Percentiles rank a stretch among this genome's conserved stretches.
phyloP scores from a whole-genome alignment of 2,113 vertebrate genomes.

The Phrynosoma platyrhinos region DNA sequence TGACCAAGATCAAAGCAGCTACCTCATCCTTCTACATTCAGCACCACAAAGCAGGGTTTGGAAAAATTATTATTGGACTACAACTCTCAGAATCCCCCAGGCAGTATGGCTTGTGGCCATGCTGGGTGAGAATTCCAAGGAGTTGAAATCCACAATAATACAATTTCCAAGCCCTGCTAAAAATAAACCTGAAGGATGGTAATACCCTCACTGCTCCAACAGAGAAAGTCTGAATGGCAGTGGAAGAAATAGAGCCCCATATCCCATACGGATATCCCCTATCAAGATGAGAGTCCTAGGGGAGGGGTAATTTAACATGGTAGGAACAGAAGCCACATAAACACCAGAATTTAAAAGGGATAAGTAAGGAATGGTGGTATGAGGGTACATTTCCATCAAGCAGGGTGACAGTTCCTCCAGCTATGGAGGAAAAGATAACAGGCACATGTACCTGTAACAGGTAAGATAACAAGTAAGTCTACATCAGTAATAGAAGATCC shows the following conservation, averaged over 20 bases:
- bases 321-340: neutral
- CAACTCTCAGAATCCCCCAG: too few species aligned
- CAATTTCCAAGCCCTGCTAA: too few species aligned
- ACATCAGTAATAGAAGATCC: neutral
- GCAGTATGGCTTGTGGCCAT: too few species aligned
- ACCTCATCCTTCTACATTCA: neutral
- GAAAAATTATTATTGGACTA: too few species aligned
- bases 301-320: neutral
- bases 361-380: neutral
- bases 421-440: neutral
- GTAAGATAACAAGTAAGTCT: neutral
- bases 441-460: too few species aligned
- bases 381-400: neutral
- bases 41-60: neutral
- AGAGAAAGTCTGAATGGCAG: neutral
- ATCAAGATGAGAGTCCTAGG: too few species aligned
- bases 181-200: neutral
- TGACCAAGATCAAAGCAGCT: neutral
- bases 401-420: neutral
- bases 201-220: neutral
- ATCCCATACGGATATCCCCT: too few species aligned
- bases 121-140: too few species aligned
- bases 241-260: neutral
- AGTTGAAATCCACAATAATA: too few species aligned
- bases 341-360: constrained; percentile 1